These are phyloP conservation scores for Cerastis rubricosa DNA, from an alignment of 2,888 invertebrate species.

Conservation along the genomic window DNA sequence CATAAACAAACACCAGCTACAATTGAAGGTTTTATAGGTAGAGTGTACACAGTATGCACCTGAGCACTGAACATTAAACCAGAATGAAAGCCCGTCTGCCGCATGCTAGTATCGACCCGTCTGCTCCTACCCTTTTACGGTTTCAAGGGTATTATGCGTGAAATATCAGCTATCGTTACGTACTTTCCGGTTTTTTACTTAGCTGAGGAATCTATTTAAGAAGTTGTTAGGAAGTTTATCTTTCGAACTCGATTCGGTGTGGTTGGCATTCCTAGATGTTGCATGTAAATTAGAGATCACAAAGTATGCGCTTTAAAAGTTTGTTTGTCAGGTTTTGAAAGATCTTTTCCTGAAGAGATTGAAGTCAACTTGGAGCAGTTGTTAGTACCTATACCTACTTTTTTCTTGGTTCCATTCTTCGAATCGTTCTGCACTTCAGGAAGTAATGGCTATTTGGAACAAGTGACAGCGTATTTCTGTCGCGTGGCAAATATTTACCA, in stretches of 20 bases:
- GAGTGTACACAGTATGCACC: slow-evolving; percentile 53
- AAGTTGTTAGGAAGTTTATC: slow-evolving; percentile 26
- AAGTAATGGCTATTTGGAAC: not conserved
- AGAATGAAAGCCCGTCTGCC: slow-evolving; percentile 71
- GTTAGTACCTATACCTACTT: not conserved
- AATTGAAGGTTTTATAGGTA: slow-evolving; percentile 26
- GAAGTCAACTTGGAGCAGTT: not conserved
- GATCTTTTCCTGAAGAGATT: not conserved
- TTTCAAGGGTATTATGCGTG: slow-evolving; percentile 53
- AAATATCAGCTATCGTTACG: slow-evolving; percentile 35
- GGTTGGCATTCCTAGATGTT: slow-evolving; percentile 13
- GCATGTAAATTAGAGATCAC: slow-evolving; percentile 19
- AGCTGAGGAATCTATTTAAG: slow-evolving; percentile 25
- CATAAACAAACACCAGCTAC: slow-evolving; percentile 27
- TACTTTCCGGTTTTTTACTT: slow-evolving; percentile 35
- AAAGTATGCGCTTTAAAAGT: slow-evolving; percentile 1
- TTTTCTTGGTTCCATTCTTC: not conserved
- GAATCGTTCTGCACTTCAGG: not conserved
- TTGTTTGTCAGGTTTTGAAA: not conserved
- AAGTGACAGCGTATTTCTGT: not conserved
- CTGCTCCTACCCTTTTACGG: slow-evolving; percentile 62
- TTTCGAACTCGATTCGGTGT: slow-evolving; percentile 1
- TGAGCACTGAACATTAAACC: slow-evolving; percentile 58
- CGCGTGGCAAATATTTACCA: slow-evolving; percentile 9
- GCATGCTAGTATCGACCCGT: slow-evolving; percentile 72